Base-by-base conservation (phyloP, 2,888 invertebrate species). In the Stenolophus ochropezus region DNA sequence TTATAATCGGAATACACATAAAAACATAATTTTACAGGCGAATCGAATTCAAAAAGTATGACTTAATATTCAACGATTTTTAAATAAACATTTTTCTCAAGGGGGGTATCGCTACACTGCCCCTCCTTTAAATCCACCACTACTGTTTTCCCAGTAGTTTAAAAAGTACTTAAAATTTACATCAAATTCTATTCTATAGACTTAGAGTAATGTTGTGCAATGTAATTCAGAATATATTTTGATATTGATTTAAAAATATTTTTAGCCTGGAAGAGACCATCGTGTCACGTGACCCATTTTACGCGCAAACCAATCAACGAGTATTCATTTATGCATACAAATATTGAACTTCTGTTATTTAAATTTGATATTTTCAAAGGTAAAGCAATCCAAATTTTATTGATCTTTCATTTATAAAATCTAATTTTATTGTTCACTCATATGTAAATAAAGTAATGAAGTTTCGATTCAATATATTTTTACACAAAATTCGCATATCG, bases 341-440 rank as follows among this genome's bases (percentile, higher is more conserved):
- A 53, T 53, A 53, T 53, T 53, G 51, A 53, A 53, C 20, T 14
- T 53, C 16, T 53, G 51, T 53, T 53, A 53, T 53, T 6, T 53
- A 53, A 53, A 53, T 14, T 18, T 53, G 51, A 53, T 53, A 53
- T 18, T 53, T 53, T 53, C 51, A 53, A 53, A 53, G 51, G 51
- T 53, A 4, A 53, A 6, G 51, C 18, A 18, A 53, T 53, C 51
- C 16, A 53, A 16, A 53, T 53, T 53, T 16, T 6, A 53, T 18
- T 53, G 33, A 42, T 53, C 18, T 53, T 53, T 53, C 14, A 53
- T 53, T 53, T 53, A 16, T 16, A 53, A 53, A 53, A 18, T 53
- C 18, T 53, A 53, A 53, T 53, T 53, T 53, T 53, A 53, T 18
- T 16, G 16, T 53, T 14, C 51, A 16, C 16, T 53, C 16, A 5